Base-by-base conservation (phyloP, 2,888 invertebrate species). In the Hyppa rectilinea region DNA sequence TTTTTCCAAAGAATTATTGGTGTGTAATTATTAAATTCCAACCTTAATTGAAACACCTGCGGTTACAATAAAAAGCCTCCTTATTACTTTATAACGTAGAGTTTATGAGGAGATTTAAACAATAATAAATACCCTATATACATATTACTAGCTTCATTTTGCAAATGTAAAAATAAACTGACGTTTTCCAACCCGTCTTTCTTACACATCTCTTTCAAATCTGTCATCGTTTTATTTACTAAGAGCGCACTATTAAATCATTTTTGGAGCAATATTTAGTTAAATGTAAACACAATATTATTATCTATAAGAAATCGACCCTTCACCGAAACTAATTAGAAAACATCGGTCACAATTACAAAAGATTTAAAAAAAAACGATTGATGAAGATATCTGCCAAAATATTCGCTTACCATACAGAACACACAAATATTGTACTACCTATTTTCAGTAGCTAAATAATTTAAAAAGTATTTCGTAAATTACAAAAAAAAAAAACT, bases 21-120 rank as follows among this genome's bases (percentile, higher is more conserved):
- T 29, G 5, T 12, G 7, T 64, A 26, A 71, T 74, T 74, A 74
- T 12, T 14, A 75, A 65, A 75, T 71, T 23, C 20, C 38, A 47
- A 23, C 9, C 38, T 3, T 53, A 17, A 74, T 74, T 74, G n/a
- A 12, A 38, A 61, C 12, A 23, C 34, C 34, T 34, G 49, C 20
- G 36, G 2, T 9, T 34, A 29, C 5, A 23, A 10, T 29, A 43
- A 36, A 64, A 47, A 47, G 34, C 34, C 34, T 47, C 20, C 38
- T 34, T 12, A 12, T 6, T n/a, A 4, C 1, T 9, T 29, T 59
- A 29, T 2, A 47, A 70, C 14, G 43, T 9, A n/a, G 2, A n/a
- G 29, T 40, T 60, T 61, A 72, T 49, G 26, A 29, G 34, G 29
- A 23, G 7, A 29, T 20, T n/a, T 49, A 34, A 40, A 23, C 12